Evolutionary conservation across 2,888 invertebrate genomes (phyloP).

Genomic region (Odontocerum albicorne): DNA sequence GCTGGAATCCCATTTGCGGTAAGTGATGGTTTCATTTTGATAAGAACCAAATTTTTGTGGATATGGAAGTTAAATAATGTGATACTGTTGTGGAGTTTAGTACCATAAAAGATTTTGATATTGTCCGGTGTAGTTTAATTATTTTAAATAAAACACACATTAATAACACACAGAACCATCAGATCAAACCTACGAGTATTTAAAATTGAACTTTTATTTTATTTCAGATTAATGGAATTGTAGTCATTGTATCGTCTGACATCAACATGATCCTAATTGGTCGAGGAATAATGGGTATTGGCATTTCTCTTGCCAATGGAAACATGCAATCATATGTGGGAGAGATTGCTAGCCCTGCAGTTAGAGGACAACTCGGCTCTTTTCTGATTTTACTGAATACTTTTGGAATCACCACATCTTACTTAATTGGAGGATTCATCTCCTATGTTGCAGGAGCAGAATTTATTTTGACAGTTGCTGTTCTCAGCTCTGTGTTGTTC

Average conservation of each 20-base stretch:
- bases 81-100: no score
- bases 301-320: constrained; percentile 4
- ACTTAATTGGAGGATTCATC: constrained; percentile 22
- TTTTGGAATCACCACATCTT: constrained; percentile 18
- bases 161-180: no score
- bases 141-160: no score
- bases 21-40: no score
- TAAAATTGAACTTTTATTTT: no score
- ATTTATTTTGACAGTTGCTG: constrained; percentile 6
- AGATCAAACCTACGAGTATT: no score
- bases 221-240: constrained; percentile 20
- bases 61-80: no score
- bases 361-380: constrained; percentile 20
- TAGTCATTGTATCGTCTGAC: not conserved
- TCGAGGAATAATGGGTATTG: constrained; percentile 17
- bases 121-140: no score
- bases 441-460: constrained; percentile 18
- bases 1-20: constrained; percentile 21
- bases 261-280: constrained; percentile 15
- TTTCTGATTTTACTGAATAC: constrained; percentile 16
- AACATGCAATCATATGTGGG: constrained; percentile 23
- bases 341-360: constrained; percentile 13
- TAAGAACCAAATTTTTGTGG: no score
- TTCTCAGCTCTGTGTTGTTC: constrained; percentile 12
- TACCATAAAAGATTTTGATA: no score